Conservation (phyloP, 2,113 vertebrate species). For the Proteles cristata region DNA sequence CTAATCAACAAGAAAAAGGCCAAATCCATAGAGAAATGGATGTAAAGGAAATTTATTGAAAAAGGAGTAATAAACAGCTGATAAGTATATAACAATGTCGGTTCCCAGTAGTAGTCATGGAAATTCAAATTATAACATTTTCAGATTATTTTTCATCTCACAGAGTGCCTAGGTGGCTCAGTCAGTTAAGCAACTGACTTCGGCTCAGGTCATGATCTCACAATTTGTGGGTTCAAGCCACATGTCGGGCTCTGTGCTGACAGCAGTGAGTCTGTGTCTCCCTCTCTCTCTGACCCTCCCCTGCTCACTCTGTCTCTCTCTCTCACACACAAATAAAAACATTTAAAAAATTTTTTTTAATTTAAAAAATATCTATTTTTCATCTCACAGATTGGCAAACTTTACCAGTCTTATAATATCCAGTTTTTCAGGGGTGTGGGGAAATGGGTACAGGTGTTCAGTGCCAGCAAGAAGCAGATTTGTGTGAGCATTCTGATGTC, state of each 20-base stretch:
- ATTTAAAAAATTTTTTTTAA: too few species aligned
- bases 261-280: too few species aligned
- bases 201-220: too few species aligned
- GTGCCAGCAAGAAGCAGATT: background rate
- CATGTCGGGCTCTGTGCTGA: too few species aligned
- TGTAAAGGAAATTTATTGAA: background rate
- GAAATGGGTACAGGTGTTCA: background rate
- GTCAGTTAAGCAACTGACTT: too few species aligned
- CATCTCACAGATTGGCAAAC: background rate
- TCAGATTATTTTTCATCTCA: background rate
- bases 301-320: too few species aligned
- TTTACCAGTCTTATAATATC: background rate
- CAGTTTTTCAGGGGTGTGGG: background rate
- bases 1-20: background rate
- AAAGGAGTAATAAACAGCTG: background rate
- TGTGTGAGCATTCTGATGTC: background rate
- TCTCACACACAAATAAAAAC: too few species aligned
- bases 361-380: too few species aligned
- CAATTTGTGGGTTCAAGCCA: too few species aligned
- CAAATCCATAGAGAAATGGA: slow-evolving; percentile 1
- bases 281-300: too few species aligned
- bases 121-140: slow-evolving; percentile 35
- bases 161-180: too few species aligned
- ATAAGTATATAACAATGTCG: background rate
- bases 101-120: background rate